phyloP scores from a whole-genome alignment of 2,113 vertebrate species.

The Ondatra zibethicus region DNA sequence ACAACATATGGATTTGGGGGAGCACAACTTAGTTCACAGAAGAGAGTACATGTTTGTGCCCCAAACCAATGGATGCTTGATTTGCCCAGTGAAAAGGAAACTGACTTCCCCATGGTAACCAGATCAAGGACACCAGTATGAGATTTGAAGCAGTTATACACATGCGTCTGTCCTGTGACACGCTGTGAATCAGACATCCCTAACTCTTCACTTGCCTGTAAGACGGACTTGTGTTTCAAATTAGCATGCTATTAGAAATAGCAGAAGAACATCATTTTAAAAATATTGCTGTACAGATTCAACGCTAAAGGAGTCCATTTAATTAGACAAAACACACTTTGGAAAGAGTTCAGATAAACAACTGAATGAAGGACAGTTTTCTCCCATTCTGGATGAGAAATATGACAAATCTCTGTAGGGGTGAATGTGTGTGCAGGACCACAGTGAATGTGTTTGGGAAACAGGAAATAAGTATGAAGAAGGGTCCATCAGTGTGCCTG shows the following conservation, averaged over 20 bases:
- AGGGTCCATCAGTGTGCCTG: no score
- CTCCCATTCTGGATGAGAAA: background rate
- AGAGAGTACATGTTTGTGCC: background rate
- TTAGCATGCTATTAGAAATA: background rate
- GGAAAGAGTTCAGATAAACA: background rate
- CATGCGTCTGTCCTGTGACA: background rate
- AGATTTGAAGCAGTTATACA: background rate
- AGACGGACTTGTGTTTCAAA: background rate
- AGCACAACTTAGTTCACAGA: background rate
- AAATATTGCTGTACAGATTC: background rate
- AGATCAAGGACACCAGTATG: background rate
- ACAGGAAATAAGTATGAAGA: background rate
- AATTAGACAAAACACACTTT: background rate
- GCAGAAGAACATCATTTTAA: no score
- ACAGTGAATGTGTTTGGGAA: background rate
- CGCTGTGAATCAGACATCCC: fast-evolving
- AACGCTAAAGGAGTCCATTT: background rate
- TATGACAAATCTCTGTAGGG: background rate
- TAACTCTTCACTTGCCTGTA: background rate
- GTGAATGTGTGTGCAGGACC: background rate
- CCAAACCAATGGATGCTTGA: background rate
- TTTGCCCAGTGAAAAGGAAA: background rate
- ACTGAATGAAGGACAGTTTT: background rate
- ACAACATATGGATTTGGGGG: background rate
- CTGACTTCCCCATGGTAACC: fast-evolving